phyloP scores from a whole-genome alignment of 2,888 invertebrate species.

The Callosobruchus maculatus region DNA sequence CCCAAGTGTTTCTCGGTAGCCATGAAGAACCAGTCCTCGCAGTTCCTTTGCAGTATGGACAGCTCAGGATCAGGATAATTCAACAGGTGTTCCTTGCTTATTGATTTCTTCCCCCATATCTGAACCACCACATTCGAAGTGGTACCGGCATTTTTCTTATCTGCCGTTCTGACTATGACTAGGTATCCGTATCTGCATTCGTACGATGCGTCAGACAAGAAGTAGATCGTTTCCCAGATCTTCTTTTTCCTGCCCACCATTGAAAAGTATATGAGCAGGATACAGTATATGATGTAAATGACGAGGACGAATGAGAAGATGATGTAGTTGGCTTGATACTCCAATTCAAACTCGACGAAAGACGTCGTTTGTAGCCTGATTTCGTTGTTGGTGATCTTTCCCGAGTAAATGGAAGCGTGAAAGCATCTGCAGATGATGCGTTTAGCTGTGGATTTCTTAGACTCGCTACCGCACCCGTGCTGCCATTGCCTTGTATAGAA shows the following conservation, averaged over 20 bases:
- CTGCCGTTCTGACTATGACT: constrained; percentile 29
- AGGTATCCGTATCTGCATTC: constrained; percentile 26
- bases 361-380: constrained; percentile 19
- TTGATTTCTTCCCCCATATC: constrained; percentile 23
- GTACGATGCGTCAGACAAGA: constrained; percentile 26
- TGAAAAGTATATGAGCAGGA: constrained; percentile 16
- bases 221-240: constrained; percentile 14
- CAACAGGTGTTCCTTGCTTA: constrained; percentile 33
- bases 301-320: constrained; percentile 23
- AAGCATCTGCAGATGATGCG: constrained; percentile 24
- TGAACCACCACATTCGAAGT: constrained; percentile 32
- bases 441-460: background rate
- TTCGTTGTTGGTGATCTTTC: constrained; percentile 18
- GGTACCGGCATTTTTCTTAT: constrained; percentile 26
- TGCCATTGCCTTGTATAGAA: background rate
- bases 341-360: constrained; percentile 16
- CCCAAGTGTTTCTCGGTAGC: constrained; percentile 30
- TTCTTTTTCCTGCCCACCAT: constrained; percentile 1
- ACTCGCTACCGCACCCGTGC: constrained; percentile 1
- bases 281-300: constrained; percentile 22
- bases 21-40: constrained; percentile 34
- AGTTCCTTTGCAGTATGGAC: constrained; percentile 26
- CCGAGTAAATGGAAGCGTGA: constrained; percentile 20
- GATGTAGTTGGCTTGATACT: constrained; percentile 23
- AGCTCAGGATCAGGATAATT: constrained; percentile 37